Conservation (phyloP, 2,797 vertebrate genomes). For the Anomalospiza imberbis region DNA sequence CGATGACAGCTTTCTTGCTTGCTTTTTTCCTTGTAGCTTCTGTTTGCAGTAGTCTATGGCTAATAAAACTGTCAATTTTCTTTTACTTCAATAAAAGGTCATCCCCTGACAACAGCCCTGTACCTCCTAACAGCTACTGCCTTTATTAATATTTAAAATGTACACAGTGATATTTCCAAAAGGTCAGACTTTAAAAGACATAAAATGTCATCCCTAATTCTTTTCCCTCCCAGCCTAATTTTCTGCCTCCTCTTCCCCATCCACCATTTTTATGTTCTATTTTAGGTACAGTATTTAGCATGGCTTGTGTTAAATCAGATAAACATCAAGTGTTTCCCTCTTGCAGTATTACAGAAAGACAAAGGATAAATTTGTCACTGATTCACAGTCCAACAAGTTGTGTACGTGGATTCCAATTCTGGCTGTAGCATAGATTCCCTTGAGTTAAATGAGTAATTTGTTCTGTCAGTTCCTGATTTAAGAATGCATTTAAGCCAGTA, state of each 20-base stretch:
- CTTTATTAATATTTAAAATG: slow-evolving; percentile 95
- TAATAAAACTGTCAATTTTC: slow-evolving; percentile 82
- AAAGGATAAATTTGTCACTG: neutral
- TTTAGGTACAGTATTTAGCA: slow-evolving; percentile 49
- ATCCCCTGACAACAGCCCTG: slow-evolving; percentile 72
- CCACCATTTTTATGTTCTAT: slow-evolving; percentile 6
- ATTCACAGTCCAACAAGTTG: neutral
- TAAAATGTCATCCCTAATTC: slow-evolving; percentile 76
- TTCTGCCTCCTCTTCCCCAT: neutral
- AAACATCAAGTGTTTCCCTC: slow-evolving; percentile 1
- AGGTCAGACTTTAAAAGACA: slow-evolving; percentile 88
- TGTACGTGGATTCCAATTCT: neutral
- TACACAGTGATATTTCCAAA: slow-evolving; percentile 94
- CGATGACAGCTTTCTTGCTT: slow-evolving; percentile 38
- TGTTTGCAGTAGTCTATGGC: slow-evolving; percentile 48
- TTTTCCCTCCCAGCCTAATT: slow-evolving; percentile 8
- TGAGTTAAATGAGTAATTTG: slow-evolving; percentile 34
- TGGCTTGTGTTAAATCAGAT: slow-evolving; percentile 44
- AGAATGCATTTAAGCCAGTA: neutral
- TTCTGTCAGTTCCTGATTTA: neutral
- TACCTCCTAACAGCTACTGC: slow-evolving; percentile 74
- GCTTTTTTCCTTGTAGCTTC: slow-evolving; percentile 34
- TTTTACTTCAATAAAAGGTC: slow-evolving; percentile 79
- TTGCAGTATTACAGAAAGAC: neutral
- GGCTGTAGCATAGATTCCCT: neutral